Conservation (phyloP, 53 echinoderm and acorn worm species). For the Hippasteria phrygiana region DNA sequence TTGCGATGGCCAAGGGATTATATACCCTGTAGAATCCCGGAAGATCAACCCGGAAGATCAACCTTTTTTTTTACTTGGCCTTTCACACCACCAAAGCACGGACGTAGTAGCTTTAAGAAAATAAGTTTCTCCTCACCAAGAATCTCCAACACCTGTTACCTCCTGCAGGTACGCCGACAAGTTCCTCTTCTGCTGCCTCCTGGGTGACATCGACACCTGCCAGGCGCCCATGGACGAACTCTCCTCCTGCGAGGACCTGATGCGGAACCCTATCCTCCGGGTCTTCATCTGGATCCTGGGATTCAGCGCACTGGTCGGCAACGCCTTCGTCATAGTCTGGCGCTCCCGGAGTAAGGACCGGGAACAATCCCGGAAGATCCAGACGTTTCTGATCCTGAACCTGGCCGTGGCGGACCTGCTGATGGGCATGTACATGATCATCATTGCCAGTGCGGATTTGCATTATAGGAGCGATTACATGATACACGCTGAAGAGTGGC, state of each 20-base stretch:
- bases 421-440: constrained; percentile 96
- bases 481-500: constrained; percentile 94
- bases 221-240: constrained; percentile 84
- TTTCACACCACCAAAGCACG: no score
- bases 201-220: constrained; percentile 59
- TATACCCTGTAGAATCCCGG: no score
- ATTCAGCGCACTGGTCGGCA: constrained; percentile 88
- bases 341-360: constrained; percentile 78
- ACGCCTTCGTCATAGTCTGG: constrained; percentile 90
- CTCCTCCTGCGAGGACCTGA: constrained; percentile 90
- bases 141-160: no score
- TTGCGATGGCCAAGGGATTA: no score
- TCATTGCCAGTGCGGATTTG: constrained; percentile 91
- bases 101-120: no score
- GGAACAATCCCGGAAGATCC: constrained; percentile 87
- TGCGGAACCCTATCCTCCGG: constrained; percentile 89
- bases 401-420: constrained; percentile 89
- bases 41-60: no score
- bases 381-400: constrained; percentile 91
- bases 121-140: not conserved
- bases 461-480: constrained; percentile 88
- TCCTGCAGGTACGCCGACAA: constrained; percentile 70
- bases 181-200: constrained; percentile 87
- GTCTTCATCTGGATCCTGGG: constrained; percentile 94
- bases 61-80: no score